These are phyloP conservation scores for Rhyacophila evoluta DNA, from an alignment of 2,888 invertebrate species.

Conservation along the genomic window DNA sequence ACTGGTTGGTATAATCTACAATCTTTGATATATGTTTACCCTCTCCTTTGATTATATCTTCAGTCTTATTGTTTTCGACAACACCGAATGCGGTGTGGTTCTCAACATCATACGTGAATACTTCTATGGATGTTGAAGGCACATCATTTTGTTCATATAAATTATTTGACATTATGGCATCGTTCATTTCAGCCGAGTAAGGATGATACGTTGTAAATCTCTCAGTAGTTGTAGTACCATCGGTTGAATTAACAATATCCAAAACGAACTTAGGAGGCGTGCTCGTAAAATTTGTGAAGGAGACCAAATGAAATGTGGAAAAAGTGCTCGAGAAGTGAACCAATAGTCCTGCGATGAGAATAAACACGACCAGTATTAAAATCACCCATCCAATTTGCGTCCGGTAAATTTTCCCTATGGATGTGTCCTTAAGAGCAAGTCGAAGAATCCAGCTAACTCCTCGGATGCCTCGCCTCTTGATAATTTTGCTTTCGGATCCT, in stretches of 20 bases:
- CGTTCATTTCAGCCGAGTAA: conserved; percentile 4
- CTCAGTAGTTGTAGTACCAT: not conserved
- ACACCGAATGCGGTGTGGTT: not conserved
- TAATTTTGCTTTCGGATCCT: conserved; percentile 47
- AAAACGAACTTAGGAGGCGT: conserved; percentile 43
- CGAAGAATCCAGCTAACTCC: conserved; percentile 67
- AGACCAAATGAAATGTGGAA: conserved; percentile 44
- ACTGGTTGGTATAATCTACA: conserved; percentile 40
- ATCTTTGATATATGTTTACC: not conserved
- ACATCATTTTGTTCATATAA: not conserved
- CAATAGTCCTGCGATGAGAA: conserved; percentile 62
- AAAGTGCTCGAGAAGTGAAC: conserved; percentile 67
- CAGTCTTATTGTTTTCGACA: conserved; percentile 48
- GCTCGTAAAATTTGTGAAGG: conserved; percentile 45
- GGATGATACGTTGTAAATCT: not conserved
- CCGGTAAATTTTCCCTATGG: conserved; percentile 62
- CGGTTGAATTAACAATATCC: conserved; percentile 3
- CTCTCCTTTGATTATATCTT: conserved; percentile 29
- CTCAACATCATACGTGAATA: not conserved
- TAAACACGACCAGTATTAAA: conserved; percentile 67
- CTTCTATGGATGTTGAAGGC: not conserved
- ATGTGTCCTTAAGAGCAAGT: conserved; percentile 65
- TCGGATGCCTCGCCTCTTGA: conserved; percentile 63
- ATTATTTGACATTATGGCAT: conserved; percentile 15
- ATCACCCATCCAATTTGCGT: conserved; percentile 70